Evolutionary conservation across 2,888 invertebrate species (phyloP).

Genomic region (Orchesellides sinensis): DNA sequence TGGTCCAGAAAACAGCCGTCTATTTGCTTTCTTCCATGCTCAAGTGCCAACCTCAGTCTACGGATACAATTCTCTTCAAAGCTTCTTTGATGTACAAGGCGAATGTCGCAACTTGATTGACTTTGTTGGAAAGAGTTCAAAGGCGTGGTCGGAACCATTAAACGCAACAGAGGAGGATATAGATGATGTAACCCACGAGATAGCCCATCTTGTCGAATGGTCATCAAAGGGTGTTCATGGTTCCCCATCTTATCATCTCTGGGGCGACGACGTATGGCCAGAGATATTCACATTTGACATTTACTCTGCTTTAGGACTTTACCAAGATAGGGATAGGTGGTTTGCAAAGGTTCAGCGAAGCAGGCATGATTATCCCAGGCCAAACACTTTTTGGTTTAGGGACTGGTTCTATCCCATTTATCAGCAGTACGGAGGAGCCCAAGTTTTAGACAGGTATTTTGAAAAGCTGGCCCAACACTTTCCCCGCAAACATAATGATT

Average conservation of each 20-base stretch:
- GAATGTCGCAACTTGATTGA: slow-evolving; percentile 64
- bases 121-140: slow-evolving; percentile 8
- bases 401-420: slow-evolving; percentile 68
- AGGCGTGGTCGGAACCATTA: slow-evolving; percentile 11
- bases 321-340: slow-evolving; percentile 52
- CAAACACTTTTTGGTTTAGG: slow-evolving; percentile 63
- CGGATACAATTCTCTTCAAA: slow-evolving; percentile 22
- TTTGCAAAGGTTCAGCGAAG: slow-evolving; percentile 21
- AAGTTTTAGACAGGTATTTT: slow-evolving; percentile 53
- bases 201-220: slow-evolving; percentile 69
- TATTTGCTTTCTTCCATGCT: slow-evolving; percentile 57
- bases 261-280: slow-evolving; percentile 58
- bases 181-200: slow-evolving; percentile 68
- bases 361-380: slow-evolving; percentile 54
- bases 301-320: slow-evolving; percentile 30
- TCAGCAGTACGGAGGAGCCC: slow-evolving; percentile 33
- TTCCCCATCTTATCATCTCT: slow-evolving; percentile 68
- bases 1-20: slow-evolving; percentile 54
- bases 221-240: slow-evolving; percentile 60
- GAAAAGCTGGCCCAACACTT: slow-evolving; percentile 57
- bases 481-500: slow-evolving; percentile 52
- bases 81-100: slow-evolving; percentile 52
- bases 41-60: slow-evolving; percentile 1
- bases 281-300: slow-evolving; percentile 63
- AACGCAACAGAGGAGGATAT: slow-evolving; percentile 46